Conservation (phyloP, 2,888 invertebrate species). For the Epinotia bilunana region DNA sequence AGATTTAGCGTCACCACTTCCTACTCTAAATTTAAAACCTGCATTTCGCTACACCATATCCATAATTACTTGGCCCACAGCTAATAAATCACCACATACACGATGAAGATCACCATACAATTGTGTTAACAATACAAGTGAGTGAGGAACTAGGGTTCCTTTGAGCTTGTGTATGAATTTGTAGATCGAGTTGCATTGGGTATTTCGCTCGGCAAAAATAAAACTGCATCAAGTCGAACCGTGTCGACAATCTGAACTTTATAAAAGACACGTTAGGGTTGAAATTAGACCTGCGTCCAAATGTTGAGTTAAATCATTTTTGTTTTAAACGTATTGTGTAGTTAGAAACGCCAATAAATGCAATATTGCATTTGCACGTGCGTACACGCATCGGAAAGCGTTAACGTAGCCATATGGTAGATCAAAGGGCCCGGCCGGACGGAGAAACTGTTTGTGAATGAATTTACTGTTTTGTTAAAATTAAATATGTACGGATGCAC, state of each 20-base stretch:
- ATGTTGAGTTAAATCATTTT: not conserved
- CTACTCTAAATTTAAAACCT: slow-evolving; percentile 25
- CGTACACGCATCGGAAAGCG: slow-evolving; percentile 43
- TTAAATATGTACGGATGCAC: slow-evolving; percentile 36
- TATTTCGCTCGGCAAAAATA: not conserved
- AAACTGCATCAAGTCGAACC: not conserved
- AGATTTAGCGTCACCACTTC: not conserved
- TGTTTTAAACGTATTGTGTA: slow-evolving; percentile 1
- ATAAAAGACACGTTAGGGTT: not conserved
- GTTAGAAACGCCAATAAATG: slow-evolving; percentile 42
- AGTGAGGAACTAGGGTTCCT: not conserved
- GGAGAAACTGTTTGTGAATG: slow-evolving; percentile 41
- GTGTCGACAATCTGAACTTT: not conserved
- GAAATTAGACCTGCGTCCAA: not conserved
- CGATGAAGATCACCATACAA: not conserved
- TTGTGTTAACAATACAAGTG: not conserved
- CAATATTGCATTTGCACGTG: slow-evolving; percentile 45
- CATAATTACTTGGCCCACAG: slow-evolving; percentile 1
- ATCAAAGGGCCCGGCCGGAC: slow-evolving; percentile 42
- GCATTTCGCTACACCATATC: slow-evolving; percentile 2
- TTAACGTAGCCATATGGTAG: slow-evolving; percentile 43
- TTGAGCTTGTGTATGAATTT: not conserved
- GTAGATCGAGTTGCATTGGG: not conserved
- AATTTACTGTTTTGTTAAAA: slow-evolving; percentile 45
- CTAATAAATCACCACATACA: not conserved